phyloP scores from a whole-genome alignment of 2,888 invertebrate genomes.

The Spatulosminthurus flaviceps region DNA sequence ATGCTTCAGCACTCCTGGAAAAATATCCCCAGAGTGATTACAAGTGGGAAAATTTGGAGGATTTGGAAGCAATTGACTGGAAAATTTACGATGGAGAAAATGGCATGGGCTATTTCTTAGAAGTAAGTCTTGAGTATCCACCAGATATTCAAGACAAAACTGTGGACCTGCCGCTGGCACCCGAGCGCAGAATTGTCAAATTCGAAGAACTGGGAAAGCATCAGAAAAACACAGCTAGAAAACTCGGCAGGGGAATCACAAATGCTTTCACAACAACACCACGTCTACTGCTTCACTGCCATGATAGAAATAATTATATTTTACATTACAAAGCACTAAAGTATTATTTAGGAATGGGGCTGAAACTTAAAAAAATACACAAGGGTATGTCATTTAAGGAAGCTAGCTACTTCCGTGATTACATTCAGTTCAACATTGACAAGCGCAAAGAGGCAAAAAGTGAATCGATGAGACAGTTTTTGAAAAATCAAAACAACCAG shows the following conservation, averaged over 20 bases:
- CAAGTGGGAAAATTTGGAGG: background rate
- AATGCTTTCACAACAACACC: background rate
- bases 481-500: background rate
- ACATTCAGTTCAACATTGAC: background rate
- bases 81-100: background rate
- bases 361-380: background rate
- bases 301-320: background rate
- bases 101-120: background rate
- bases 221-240: too few species aligned
- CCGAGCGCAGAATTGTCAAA: background rate
- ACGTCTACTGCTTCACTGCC: background rate
- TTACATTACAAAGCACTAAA: slow-evolving; percentile 16
- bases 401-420: background rate
- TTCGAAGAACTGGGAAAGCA: background rate
- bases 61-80: background rate
- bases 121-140: background rate
- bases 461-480: background rate
- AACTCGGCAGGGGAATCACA: too few species aligned
- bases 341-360: background rate
- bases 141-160: background rate
- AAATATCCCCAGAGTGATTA: background rate
- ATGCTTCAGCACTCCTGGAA: background rate
- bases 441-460: background rate
- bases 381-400: background rate
- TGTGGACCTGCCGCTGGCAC: background rate